Evolutionary conservation across 2,888 invertebrate species (phyloP), one percentile per base, ranked within the genome.

Genomic region (Ethmia dodecea): DNA sequence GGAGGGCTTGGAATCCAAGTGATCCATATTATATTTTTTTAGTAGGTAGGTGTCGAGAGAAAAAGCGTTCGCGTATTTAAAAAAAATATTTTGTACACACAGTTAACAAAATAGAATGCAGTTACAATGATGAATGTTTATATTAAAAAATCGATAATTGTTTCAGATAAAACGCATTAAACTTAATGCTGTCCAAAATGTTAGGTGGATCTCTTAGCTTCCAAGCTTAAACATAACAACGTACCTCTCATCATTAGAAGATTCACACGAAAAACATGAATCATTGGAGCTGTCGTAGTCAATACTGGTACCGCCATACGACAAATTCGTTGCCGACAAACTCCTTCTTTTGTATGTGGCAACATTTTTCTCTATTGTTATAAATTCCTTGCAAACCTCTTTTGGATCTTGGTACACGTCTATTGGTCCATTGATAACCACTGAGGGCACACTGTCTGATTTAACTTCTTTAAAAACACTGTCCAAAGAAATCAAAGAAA

Each of bases 181-280:
- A n/a, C n/a, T n/a, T n/a, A n/a, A n/a, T n/a, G n/a, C n/a, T n/a
- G n/a, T n/a, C n/a, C n/a, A n/a, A n/a, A n/a, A n/a, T n/a, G n/a
- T n/a, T n/a, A n/a, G n/a, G n/a, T n/a, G n/a, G n/a, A n/a, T n/a
- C n/a, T n/a, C n/a, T n/a, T n/a, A n/a, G n/a, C n/a, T n/a, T n/a
- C n/a, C n/a, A n/a, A n/a, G n/a, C n/a, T n/a, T n/a, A n/a, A 18
- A 11, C 13, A 10, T 24, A 33, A 20, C 31, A 31, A 26, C 25
- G 47, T 69, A 83, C 84, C 80, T 76, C 44, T 76, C 79, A 51
- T 80, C 78, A 32, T 64, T 64, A 0, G 72, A 76, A n/a, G 74
- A 72, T 8, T 64, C 33, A 45, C 68, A 67, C 0, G 80, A 79
- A 1, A 68, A 47, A 28, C 72, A 77, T 0, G 81, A 79, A 18